Evolutionary conservation across 2,797 vertebrate genomes (phyloP), one percentile per base, ranked within the genome.

Genomic region (Peromyscus melanophrys): DNA sequence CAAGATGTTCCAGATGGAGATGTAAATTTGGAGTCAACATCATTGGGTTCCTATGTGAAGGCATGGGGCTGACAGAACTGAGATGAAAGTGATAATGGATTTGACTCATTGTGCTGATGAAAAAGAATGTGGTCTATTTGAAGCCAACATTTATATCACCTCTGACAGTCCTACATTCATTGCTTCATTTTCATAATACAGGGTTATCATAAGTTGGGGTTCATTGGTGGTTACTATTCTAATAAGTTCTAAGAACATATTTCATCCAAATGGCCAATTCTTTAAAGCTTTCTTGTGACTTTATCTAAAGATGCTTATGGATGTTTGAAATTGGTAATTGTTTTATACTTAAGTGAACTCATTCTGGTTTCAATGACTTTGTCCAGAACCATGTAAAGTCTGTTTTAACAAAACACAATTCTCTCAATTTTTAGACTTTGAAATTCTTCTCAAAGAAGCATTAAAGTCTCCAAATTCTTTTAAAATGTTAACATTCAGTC

Each of bases 41-140:
- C 34, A 77, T 0, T 78, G 87, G 85, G 40, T 65, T 80, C 49
- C 0, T 63, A 84, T 76, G 49, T 52, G 63, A 95, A 90, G 46
- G 49, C 49, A 69, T 25, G 21, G 27, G 31, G 40, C 13, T 94
- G n/a, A 90, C 3, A 92, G 73, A 69, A 19, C 11, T 14, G 37
- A 95, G 40, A 61, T 89, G 1, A 55, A 94, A 78, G 91, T 88
- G 57, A 90, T 75, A 85, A 92, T 87, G 14, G 92, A 75, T 83
- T 49, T 55, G n/a, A 77, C 84, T 91, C 40, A 37, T 55, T 19
- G 31, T 78, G 40, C 10, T 73, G 31, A 89, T 89, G 34, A 46
- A 43, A 86, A 87, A 80, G 61, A 49, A 21, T n/a, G 37, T n/a
- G 21, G 37, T 10, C 8, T 92, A 83, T 83, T 84, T 93, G 23